Evolutionary conservation across 2,113 vertebrate species (phyloP), one percentile per base, ranked within the genome.

Genomic region (Nerophis ophidion): DNA sequence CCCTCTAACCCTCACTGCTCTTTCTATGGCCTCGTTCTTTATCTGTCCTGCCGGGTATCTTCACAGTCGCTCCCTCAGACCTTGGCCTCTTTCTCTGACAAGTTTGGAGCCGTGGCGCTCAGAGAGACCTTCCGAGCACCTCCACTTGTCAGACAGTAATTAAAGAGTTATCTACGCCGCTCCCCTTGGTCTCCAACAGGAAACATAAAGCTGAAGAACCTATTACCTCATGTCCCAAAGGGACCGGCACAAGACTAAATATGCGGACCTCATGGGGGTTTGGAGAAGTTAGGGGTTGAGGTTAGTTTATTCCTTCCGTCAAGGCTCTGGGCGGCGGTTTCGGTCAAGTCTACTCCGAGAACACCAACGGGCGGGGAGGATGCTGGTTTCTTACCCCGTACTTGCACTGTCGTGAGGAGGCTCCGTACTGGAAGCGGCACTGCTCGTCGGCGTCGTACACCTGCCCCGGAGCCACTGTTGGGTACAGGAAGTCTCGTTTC

Each of bases 401-500:
- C 92, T 98, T 99, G 93, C 96, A 99, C 76, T 99, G 96, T 62
- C 94, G 93, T 57, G 96, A 98, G 72, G 95, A 92, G 88, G 93
- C 90, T 84, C 96, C 96, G 61, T 99, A 98, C 90, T 99, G 96
- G 89, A 98, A 99, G 84, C 95, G 94, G 79, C 96, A 99, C 80
- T 99, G 96, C 77, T 98, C 95, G 79, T 99, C 96, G 59, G 96
- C 96, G 74, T 96, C 95, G 75, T 98, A 99, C 92, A 97, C 93
- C 92, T 98, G 95, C 91, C 96, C 96, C 83, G 96, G 94, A 80
- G 95, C 95, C 91, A 96, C 92, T 84, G 94, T 96, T 90, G 96
- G 95, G 88, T 97, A 99, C 91, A 97, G 92, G 93, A 99, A 99
- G 91, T 99, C 96, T 93, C 92, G 92, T 92, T 96, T 98, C 89